A percentile compares a stretch with the other conserved stretches of the same genome.
phyloP scores from a whole-genome alignment of 2,113 vertebrate genomes.

The Daphoenositta chrysoptera region DNA sequence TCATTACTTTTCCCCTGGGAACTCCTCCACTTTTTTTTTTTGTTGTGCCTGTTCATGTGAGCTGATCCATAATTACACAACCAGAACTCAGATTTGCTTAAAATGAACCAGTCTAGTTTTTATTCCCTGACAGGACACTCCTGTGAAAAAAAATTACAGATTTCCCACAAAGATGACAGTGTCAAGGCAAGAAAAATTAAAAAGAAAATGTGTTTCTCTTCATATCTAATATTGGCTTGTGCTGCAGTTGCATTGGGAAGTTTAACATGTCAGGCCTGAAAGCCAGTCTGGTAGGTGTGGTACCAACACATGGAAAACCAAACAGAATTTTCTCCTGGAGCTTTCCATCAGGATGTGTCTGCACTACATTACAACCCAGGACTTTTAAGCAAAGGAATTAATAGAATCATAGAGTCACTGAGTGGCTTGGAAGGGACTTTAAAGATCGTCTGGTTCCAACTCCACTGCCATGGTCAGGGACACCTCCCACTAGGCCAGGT shows the following conservation, averaged over 20 bases:
- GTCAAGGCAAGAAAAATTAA: not conserved
- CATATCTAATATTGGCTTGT: not conserved
- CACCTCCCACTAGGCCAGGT: not conserved
- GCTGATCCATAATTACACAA: conserved; percentile 12
- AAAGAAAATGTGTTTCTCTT: not conserved
- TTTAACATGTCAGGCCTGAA: not conserved
- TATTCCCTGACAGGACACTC: not conserved
- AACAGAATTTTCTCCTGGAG: not conserved
- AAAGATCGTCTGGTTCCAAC: not conserved
- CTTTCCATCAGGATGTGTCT: not conserved
- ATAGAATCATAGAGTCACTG: not conserved
- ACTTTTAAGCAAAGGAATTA: not conserved
- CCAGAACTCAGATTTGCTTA: not conserved
- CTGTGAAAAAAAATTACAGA: not conserved
- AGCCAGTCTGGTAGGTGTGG: not conserved
- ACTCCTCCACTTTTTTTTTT: not conserved
- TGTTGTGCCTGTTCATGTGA: not conserved
- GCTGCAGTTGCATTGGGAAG: not conserved
- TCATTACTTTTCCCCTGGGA: not conserved
- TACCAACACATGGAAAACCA: not conserved
- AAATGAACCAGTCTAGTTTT: not conserved
- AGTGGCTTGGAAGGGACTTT: not conserved
- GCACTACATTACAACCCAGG: not conserved
- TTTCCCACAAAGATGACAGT: not conserved
- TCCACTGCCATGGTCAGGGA: not conserved